phyloP scores from a whole-genome alignment of 1,140 invertebrate species.

The Conus ventricosus region DNA sequence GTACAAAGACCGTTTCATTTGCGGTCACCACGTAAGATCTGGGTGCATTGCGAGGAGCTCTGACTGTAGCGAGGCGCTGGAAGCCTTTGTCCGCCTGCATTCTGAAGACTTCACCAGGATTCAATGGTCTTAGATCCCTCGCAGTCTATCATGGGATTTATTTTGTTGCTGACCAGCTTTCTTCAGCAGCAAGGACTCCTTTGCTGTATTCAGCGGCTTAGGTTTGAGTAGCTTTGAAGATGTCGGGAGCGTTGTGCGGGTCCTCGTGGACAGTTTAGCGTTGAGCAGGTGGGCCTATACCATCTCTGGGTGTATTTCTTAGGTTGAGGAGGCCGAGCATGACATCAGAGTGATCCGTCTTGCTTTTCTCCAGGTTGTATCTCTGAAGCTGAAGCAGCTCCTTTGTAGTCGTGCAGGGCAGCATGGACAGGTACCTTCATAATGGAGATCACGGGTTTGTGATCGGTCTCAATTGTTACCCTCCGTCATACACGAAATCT shows the following conservation, averaged over 20 bases:
- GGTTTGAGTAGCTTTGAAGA: neutral
- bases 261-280: neutral
- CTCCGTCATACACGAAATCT: constrained; percentile 72
- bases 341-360: neutral
- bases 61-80: neutral
- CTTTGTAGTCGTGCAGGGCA: constrained; percentile 41
- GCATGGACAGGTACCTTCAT: constrained; percentile 4
- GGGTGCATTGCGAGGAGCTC: too few relatives aligned
- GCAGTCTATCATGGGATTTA: neutral
- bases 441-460: constrained; percentile 45
- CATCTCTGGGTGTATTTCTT: neutral
- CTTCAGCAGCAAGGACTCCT: neutral
- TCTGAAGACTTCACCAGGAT: neutral
- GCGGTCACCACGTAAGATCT: too few relatives aligned
- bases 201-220: neutral
- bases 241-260: neutral
- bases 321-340: neutral
- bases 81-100: neutral
- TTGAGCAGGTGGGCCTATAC: neutral
- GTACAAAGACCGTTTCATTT: too few relatives aligned
- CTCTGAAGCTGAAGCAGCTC: constrained; percentile 38
- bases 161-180: neutral
- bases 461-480: constrained; percentile 45
- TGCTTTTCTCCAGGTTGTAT: constrained; percentile 50
- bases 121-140: neutral